phyloP scores from a whole-genome alignment of 2,888 invertebrate genomes.

The Cosmia trapezina region DNA sequence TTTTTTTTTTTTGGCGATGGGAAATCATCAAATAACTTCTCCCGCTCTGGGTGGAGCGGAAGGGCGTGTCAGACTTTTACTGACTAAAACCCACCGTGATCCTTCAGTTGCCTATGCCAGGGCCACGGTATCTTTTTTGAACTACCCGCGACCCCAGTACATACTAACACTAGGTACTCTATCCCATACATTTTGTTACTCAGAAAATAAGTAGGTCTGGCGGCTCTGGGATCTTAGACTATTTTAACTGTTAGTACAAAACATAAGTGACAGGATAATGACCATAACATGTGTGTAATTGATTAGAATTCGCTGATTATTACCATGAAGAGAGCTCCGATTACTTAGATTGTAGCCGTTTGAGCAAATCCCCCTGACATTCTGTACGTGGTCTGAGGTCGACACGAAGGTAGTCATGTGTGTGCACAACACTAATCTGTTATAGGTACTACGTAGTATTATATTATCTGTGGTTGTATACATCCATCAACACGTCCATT shows the following conservation, averaged over 20 bases:
- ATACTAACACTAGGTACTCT: too few relatives aligned
- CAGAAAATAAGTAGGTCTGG: too few relatives aligned
- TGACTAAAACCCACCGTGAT: too few relatives aligned
- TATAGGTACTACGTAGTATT: constrained; percentile 13
- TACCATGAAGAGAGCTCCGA: constrained; percentile 61
- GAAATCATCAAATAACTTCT: too few relatives aligned
- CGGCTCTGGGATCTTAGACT: too few relatives aligned
- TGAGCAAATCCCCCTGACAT: constrained; percentile 83
- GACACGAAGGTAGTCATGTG: constrained; percentile 81
- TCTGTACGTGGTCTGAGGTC: constrained; percentile 80
- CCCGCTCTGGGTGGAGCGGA: too few relatives aligned
- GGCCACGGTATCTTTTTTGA: too few relatives aligned
- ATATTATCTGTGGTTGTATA: constrained; percentile 16
- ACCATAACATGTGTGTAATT: constrained; percentile 53
- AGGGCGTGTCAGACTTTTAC: too few relatives aligned
- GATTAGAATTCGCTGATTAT: constrained; percentile 71
- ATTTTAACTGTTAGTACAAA: background rate
- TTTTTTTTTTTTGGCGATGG: too few relatives aligned
- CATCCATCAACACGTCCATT: constrained; percentile 62
- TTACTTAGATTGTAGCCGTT: constrained; percentile 67
- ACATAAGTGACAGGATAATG: background rate
- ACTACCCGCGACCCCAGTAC: too few relatives aligned
- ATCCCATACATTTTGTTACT: too few relatives aligned
- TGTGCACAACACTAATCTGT: constrained; percentile 63
- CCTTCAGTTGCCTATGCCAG: too few relatives aligned